Evolutionary conservation across 2,797 vertebrate species (phyloP).

Genomic region (Champsocephalus gunnari): DNA sequence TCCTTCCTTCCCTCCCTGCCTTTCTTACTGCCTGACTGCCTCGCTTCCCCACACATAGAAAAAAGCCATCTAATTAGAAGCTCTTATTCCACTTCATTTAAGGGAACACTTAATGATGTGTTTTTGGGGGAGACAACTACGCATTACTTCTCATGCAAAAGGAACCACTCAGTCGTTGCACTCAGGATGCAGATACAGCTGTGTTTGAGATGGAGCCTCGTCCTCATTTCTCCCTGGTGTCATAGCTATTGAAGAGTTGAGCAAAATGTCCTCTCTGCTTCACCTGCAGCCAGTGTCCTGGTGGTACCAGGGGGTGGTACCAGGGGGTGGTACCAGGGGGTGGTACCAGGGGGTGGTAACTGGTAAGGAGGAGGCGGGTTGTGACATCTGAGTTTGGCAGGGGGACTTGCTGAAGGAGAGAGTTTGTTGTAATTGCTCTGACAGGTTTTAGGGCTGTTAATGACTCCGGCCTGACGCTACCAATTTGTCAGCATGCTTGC

Average conservation of each 20-base stretch:
- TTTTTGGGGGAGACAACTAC: constrained; percentile 81
- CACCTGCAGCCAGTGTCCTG: constrained; percentile 65
- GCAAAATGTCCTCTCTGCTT: constrained; percentile 41
- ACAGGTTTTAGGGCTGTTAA: constrained; percentile 90
- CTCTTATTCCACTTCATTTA: constrained; percentile 88
- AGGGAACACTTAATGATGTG: constrained; percentile 85
- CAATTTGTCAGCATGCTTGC: constrained; percentile 91
- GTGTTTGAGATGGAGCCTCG: constrained; percentile 69
- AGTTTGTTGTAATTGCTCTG: constrained; percentile 84
- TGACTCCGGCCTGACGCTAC: constrained; percentile 89
- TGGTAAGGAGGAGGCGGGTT: constrained; percentile 53
- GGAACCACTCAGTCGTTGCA: constrained; percentile 71
- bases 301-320: constrained; percentile 50
- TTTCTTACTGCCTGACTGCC: constrained; percentile 81
- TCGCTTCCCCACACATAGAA: constrained; percentile 74
- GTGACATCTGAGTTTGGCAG: constrained; percentile 78
- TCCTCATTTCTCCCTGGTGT: constrained; percentile 55
- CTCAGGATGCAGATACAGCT: constrained; percentile 79
- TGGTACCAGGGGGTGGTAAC: constrained; percentile 44
- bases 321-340: constrained; percentile 44
- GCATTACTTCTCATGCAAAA: constrained; percentile 83
- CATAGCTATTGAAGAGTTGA: constrained; percentile 30
- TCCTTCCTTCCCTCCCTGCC: constrained; percentile 60
- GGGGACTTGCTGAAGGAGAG: constrained; percentile 73
- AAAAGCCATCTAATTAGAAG: constrained; percentile 84